A percentile compares a stretch with the other conserved stretches of the same genome.
Evolutionary conservation across 64 coral and sea anemone genomes (phyloP).

Genomic region (Acropora tenuis): DNA sequence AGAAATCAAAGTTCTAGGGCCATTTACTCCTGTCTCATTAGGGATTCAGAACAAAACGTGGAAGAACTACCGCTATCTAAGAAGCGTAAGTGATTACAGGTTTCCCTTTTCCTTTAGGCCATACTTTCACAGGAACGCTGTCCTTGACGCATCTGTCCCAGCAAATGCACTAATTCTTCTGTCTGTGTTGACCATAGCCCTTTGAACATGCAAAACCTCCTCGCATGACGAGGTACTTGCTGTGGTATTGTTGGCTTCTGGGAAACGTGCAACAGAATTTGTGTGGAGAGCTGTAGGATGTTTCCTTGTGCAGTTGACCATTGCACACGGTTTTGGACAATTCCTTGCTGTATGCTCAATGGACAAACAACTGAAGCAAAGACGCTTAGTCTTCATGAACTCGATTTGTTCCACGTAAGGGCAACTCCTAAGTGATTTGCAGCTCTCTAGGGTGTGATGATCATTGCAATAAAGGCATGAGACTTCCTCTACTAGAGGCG

Average conservation of each 20-base stretch:
- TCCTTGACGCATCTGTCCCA: not conserved
- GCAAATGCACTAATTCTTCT: too few species aligned
- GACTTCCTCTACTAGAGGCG: not conserved
- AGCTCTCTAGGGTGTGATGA: not conserved
- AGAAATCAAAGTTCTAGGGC: not conserved
- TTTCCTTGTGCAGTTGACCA: not conserved
- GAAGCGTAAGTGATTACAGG: conserved; percentile 9
- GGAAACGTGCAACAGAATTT: not conserved
- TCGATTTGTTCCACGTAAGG: not conserved
- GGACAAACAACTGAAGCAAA: conserved; percentile 30
- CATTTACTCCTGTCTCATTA: not conserved
- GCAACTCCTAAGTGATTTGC: not conserved
- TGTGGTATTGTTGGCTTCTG: not conserved
- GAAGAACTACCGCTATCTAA: not conserved
- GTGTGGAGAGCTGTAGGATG: conserved; percentile 3
- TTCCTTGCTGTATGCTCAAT: not conserved
- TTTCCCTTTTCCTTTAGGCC: not conserved
- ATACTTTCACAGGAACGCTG: not conserved
- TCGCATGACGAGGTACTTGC: not conserved
- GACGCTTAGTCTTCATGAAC: not conserved
- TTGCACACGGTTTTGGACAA: not conserved
- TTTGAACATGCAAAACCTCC: not conserved
- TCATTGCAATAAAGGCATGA: not conserved
- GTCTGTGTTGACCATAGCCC: not conserved
- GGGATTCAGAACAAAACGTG: not conserved